These are phyloP conservation scores for Indicator indicator DNA, from an alignment of 2,113 vertebrate species.

Conservation along the genomic window DNA sequence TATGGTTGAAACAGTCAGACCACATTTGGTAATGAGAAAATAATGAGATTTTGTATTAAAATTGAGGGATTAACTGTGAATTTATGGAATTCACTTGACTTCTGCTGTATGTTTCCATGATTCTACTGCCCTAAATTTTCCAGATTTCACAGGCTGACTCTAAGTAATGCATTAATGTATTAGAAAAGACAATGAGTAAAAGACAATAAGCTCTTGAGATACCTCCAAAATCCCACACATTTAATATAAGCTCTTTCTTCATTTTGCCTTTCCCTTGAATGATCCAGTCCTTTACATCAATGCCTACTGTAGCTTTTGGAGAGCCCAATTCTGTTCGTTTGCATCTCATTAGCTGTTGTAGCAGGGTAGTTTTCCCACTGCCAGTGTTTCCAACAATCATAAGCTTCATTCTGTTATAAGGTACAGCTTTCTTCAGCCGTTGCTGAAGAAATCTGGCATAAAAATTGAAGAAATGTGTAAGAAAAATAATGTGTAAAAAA, in stretches of 20 bases:
- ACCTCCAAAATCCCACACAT: constrained; percentile 98
- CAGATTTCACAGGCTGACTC: background rate
- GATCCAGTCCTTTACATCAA: constrained; percentile 92
- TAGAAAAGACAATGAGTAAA: background rate
- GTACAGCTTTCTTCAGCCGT: constrained; percentile 93
- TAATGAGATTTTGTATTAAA: background rate
- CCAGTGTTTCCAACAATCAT: constrained; percentile 91
- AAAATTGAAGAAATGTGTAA: background rate
- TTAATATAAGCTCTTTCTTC: constrained; percentile 86
- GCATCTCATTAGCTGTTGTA: constrained; percentile 89
- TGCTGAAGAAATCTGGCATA: constrained; percentile 92
- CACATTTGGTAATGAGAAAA: background rate
- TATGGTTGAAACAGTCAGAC: background rate
- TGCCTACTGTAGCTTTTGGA: constrained; percentile 74
- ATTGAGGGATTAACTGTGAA: background rate
- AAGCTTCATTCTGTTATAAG: constrained; percentile 94
- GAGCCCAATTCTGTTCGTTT: constrained; percentile 74
- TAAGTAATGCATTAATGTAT: background rate
- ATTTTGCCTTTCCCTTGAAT: constrained; percentile 82
- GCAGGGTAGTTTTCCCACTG: constrained; percentile 91
- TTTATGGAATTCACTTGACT: background rate
- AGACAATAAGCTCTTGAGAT: background rate
- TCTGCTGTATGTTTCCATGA: background rate
- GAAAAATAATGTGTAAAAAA: background rate
- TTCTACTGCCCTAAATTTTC: background rate